phyloP scores from a whole-genome alignment of 1,140 invertebrate genomes.

The Marisa cornuarietis region DNA sequence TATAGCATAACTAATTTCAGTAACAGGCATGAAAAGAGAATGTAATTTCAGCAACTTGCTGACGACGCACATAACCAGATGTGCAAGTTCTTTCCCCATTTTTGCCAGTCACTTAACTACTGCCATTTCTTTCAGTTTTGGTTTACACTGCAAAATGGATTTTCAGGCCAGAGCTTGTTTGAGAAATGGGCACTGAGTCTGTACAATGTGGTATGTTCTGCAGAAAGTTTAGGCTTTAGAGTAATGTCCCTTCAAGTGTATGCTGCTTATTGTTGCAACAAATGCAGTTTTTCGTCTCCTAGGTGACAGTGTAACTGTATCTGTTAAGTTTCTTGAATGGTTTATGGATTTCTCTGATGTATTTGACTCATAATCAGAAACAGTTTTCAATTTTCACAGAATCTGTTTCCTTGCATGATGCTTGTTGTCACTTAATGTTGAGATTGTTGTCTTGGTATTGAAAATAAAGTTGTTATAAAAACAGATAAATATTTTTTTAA shows the following conservation, averaged over 20 bases:
- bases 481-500: neutral
- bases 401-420: neutral
- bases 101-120: neutral
- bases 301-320: neutral
- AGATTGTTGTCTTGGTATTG: neutral
- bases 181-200: conserved; percentile 98
- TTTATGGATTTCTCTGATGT: neutral
- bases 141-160: conserved; percentile 98
- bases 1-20: too few species aligned
- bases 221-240: neutral
- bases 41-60: neutral
- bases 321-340: neutral
- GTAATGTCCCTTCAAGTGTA: neutral
- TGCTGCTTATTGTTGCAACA: neutral
- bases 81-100: neutral
- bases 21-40: neutral
- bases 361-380: neutral
- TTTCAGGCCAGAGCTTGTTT: conserved; percentile 98
- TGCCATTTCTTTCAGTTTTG: conserved; percentile 73
- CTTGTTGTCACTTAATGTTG: neutral
- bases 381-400: neutral
- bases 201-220: conserved; percentile 86
- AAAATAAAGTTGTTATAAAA: neutral
- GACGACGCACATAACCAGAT: neutral
- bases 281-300: neutral